Percentiles rank a stretch among this genome's conserved stretches.
Conservation (phyloP, 2,797 vertebrate species). For the Enteromius anoplus region DNA sequence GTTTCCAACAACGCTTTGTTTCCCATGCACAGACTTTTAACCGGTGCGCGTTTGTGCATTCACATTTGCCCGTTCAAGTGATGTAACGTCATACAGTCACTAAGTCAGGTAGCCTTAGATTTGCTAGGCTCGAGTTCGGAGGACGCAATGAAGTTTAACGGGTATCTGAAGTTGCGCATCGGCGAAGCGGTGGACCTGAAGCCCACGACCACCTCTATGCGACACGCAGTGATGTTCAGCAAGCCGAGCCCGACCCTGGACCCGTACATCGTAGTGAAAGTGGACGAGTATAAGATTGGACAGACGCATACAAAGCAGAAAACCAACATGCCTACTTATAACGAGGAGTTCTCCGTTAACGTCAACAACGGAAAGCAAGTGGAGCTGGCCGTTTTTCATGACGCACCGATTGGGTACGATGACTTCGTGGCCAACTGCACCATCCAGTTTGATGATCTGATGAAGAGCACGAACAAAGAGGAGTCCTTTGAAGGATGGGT, state of each 20-base stretch:
- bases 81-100: neutral
- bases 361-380: constrained; percentile 84
- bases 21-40: neutral
- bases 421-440: constrained; percentile 97
- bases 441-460: constrained; percentile 87
- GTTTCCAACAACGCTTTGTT: constrained; percentile 28
- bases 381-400: constrained; percentile 94
- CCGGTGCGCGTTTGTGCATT: neutral
- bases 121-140: neutral
- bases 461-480: constrained; percentile 80
- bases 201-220: constrained; percentile 88
- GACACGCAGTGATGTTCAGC: constrained; percentile 88
- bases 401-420: constrained; percentile 94
- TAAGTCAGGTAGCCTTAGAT: neutral
- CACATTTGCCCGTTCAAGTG: neutral
- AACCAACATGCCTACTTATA: constrained; percentile 93
- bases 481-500: constrained; percentile 95
- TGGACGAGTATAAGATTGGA: constrained; percentile 91
- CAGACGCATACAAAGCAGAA: constrained; percentile 94
- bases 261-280: constrained; percentile 93
- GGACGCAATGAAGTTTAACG: constrained; percentile 90
- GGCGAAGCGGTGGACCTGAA: constrained; percentile 93
- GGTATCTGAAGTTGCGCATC: constrained; percentile 89
- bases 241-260: constrained; percentile 85
- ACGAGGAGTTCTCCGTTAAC: constrained; percentile 90